Conservation (phyloP, 2,888 invertebrate species). For the Calliopum simillimum region DNA sequence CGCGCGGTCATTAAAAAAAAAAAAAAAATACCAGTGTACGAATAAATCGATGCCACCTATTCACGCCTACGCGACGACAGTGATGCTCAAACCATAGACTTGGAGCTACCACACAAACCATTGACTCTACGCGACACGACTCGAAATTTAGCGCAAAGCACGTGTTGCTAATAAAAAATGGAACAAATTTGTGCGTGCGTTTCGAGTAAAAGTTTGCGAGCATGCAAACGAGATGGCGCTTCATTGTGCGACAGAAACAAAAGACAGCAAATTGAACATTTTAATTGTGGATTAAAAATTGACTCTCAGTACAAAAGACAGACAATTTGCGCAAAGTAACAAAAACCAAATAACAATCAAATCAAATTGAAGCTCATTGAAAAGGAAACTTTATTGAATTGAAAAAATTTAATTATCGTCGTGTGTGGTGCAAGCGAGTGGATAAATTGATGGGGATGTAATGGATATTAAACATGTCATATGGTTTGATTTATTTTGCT, state of each 20-base stretch:
- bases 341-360: background rate
- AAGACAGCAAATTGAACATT: background rate
- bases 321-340: background rate
- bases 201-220: background rate
- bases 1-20: background rate
- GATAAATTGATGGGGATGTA: too few relatives aligned
- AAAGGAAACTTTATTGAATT: constrained; percentile 5
- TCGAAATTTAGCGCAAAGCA: constrained; percentile 1
- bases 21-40: too few relatives aligned
- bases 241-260: background rate
- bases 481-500: too few relatives aligned
- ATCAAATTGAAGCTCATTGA: background rate
- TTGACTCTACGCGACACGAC: background rate
- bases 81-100: background rate
- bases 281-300: constrained; percentile 6
- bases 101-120: background rate
- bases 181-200: background rate
- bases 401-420: background rate
- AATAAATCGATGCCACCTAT: too few relatives aligned
- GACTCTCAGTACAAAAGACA: background rate
- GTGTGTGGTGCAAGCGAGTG: background rate
- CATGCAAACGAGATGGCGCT: background rate
- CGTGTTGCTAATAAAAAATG: constrained; percentile 14
- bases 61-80: background rate
- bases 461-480: too few relatives aligned